A percentile compares a stretch with the other conserved stretches of the same genome.
Conservation (phyloP, 2,797 vertebrate species). For the Brotula barbata region DNA sequence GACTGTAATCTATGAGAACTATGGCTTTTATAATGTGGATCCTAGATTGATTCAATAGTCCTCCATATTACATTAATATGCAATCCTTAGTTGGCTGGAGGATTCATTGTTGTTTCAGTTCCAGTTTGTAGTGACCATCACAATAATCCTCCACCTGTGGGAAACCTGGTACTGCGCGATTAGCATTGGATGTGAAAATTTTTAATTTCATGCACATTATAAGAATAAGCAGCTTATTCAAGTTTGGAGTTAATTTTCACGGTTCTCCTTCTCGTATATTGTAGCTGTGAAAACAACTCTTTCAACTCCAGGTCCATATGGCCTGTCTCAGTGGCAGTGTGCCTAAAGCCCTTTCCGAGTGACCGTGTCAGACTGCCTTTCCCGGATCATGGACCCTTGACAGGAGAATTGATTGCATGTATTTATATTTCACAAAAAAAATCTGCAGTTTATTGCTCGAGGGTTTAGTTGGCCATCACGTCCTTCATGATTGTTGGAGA, state of each 20-base stretch:
- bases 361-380: conserved; percentile 69
- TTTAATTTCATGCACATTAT: no score
- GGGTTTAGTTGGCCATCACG: conserved; percentile 59
- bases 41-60: no score
- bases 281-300: conserved; percentile 29
- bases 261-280: conserved; percentile 24
- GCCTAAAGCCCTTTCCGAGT: conserved; percentile 65
- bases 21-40: no score
- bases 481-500: conserved; percentile 60
- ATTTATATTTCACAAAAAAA: conserved; percentile 68
- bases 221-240: conserved; percentile 22
- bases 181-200: no score
- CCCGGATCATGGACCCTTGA: conserved; percentile 66
- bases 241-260: conserved; percentile 27
- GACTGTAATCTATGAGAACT: no score
- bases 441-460: conserved; percentile 55
- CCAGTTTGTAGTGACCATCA: no score
- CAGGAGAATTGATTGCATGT: conserved; percentile 75
- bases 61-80: no score
- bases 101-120: no score
- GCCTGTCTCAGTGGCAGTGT: conserved; percentile 48
- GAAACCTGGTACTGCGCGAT: no score
- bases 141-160: no score
- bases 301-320: conserved; percentile 40
- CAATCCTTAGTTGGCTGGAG: no score